Percentiles rank a stretch among this genome's conserved stretches.
These are phyloP conservation scores for Muschampia plurimacula DNA, from an alignment of 2,888 invertebrate genomes.

Conservation along the genomic window DNA sequence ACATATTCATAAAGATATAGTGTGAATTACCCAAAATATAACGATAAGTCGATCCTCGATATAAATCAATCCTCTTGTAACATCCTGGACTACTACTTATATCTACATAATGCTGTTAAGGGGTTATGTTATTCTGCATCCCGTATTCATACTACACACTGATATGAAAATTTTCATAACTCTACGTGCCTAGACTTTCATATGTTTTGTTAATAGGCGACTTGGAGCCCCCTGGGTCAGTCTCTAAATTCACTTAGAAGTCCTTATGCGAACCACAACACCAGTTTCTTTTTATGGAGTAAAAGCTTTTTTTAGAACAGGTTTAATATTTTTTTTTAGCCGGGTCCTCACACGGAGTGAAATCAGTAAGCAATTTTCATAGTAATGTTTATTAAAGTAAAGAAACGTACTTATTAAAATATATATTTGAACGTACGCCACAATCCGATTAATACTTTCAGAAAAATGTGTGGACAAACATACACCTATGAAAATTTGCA, in stretches of 20 bases:
- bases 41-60: too few relatives aligned
- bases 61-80: too few relatives aligned
- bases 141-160: background rate
- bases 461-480: too few relatives aligned
- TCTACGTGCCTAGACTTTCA: conserved; percentile 45
- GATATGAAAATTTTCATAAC: conserved; percentile 11
- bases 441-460: too few relatives aligned
- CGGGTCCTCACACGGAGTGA: background rate
- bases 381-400: too few relatives aligned
- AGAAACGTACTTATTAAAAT: too few relatives aligned
- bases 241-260: conserved; percentile 14
- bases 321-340: background rate
- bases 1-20: too few relatives aligned
- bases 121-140: background rate
- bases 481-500: too few relatives aligned
- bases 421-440: too few relatives aligned
- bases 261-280: background rate
- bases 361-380: too few relatives aligned
- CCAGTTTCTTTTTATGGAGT: conserved; percentile 5
- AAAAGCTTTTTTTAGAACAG: conserved; percentile 11
- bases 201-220: conserved; percentile 51
- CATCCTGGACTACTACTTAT: too few relatives aligned
- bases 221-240: conserved; percentile 37
- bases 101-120: background rate
- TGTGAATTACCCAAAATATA: too few relatives aligned